Percentiles rank a stretch among this genome's conserved stretches.
Evolutionary conservation across 2,797 vertebrate genomes (phyloP).

Genomic region (Crocodylus rhombifer): DNA sequence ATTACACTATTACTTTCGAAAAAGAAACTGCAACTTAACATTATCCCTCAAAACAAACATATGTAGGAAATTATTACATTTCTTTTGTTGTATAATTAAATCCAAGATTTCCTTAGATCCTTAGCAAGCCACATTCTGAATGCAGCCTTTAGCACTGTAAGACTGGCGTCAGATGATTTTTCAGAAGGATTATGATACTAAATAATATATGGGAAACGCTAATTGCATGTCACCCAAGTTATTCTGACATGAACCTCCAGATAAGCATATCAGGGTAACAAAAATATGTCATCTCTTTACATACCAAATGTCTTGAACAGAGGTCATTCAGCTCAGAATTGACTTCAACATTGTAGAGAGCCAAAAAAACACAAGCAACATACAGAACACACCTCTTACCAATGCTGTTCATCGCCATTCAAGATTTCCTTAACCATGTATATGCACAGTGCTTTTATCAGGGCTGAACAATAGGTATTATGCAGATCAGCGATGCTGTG

Average conservation of each 20-base stretch:
- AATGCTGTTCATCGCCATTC: not conserved
- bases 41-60: not conserved
- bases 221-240: not conserved
- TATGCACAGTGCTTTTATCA: not conserved
- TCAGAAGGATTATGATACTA: not conserved
- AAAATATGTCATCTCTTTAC: not conserved
- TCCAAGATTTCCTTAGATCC: not conserved
- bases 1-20: not conserved
- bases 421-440: not conserved
- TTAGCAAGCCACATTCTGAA: rapidly evolving
- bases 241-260: not conserved
- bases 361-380: not conserved
- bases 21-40: not conserved
- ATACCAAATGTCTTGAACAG: not conserved
- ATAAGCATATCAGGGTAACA: not conserved
- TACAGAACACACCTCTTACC: not conserved
- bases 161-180: not conserved
- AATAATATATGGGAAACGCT: not conserved
- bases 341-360: not conserved
- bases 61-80: rapidly evolving
- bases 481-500: not conserved
- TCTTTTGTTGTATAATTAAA: not conserved
- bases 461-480: not conserved
- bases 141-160: not conserved
- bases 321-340: not conserved